Percentiles rank a stretch among this genome's conserved stretches.
Conservation (phyloP, 2,113 vertebrate genomes). For the Ailuropoda melanoleuca region DNA sequence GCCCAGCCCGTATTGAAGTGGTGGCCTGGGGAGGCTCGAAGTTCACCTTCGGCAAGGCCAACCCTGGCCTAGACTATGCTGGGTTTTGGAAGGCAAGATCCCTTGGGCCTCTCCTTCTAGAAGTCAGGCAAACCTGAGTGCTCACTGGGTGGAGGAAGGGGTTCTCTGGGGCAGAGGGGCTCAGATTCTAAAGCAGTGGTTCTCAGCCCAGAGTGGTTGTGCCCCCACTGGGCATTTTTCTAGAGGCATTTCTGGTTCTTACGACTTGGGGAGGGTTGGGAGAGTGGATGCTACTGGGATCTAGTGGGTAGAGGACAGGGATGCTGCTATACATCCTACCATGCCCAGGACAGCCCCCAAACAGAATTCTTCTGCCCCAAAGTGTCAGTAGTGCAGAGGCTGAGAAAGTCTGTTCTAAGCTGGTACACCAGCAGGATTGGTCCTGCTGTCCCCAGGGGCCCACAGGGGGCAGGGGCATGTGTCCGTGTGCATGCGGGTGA, state of each 20-base stretch:
- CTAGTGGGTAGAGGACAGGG: neutral
- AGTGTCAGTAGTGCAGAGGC: neutral
- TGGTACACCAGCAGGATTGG: too few species aligned
- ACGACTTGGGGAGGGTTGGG: neutral
- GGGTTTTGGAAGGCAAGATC: neutral
- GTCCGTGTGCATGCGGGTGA: accelerated
- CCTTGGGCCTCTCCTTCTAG: neutral
- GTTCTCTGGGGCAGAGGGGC: neutral
- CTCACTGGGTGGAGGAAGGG: neutral
- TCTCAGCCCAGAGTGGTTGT: neutral
- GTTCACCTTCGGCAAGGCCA: neutral
- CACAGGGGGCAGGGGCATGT: accelerated
- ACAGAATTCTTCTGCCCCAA: neutral
- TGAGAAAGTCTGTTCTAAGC: neutral
- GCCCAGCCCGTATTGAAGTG: neutral
- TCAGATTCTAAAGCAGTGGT: neutral
- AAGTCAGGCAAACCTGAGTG: neutral
- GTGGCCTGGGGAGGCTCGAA: neutral
- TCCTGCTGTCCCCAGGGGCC: neutral
- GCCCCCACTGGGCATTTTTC: neutral
- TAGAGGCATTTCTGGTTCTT: neutral
- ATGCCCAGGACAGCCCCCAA: neutral
- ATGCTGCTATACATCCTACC: neutral
- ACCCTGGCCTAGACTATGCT: neutral
- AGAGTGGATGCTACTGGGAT: neutral